Percentiles rank a stretch among this genome's conserved stretches.
phyloP scores from a whole-genome alignment of 2,113 vertebrate species.

The Cisticola juncidis region DNA sequence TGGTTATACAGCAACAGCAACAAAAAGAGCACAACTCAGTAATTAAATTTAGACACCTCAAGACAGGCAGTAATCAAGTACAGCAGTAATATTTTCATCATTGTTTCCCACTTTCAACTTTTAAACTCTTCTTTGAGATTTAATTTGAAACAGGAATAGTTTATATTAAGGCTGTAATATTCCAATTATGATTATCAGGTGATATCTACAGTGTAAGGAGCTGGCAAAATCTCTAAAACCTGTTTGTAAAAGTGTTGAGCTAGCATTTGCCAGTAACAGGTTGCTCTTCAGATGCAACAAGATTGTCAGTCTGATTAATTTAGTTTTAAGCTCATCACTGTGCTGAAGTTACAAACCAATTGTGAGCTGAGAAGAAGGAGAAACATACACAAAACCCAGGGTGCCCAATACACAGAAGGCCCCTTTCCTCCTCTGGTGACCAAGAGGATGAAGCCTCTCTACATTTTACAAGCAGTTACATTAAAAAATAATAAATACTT shows the following conservation, averaged over 20 bases:
- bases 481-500: not conserved
- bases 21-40: not conserved
- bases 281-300: not conserved
- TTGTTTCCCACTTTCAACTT: not conserved
- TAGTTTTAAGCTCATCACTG: not conserved
- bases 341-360: not conserved
- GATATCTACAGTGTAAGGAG: not conserved
- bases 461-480: not conserved
- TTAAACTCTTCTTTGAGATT: not conserved
- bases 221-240: not conserved
- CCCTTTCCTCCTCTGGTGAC: not conserved
- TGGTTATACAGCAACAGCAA: slow-evolving; percentile 8
- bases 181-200: not conserved
- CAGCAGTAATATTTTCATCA: not conserved
- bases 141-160: not conserved
- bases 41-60: not conserved
- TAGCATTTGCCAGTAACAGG: not conserved
- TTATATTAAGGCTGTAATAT: not conserved
- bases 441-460: not conserved
- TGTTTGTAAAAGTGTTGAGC: not conserved
- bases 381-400: not conserved
- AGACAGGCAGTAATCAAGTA: not conserved
- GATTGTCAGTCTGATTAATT: not conserved
- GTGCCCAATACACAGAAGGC: not conserved
- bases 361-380: not conserved